Evolutionary conservation across 1,140 invertebrate species (phyloP).

Genomic region (Heliothis virescens): DNA sequence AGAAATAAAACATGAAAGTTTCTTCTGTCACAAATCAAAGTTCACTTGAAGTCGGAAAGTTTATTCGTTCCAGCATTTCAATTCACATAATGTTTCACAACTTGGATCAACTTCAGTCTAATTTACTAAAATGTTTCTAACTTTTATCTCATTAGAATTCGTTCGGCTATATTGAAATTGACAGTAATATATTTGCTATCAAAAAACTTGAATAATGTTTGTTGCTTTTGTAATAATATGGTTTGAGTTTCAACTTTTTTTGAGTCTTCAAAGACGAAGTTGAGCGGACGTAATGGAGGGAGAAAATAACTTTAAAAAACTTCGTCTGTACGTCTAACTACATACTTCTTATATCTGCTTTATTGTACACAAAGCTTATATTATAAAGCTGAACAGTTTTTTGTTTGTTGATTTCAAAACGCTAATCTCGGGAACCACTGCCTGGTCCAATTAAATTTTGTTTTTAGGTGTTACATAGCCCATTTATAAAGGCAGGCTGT

Average conservation of each 20-base stretch:
- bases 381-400: no score
- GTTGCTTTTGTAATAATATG: conserved; percentile 1
- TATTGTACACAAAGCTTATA: no score
- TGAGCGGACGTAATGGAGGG: no score
- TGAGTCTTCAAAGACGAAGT: not conserved
- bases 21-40: conserved; percentile 14
- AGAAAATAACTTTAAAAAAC: no score
- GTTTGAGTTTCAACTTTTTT: not conserved
- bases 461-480: no score
- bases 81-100: conserved; percentile 9
- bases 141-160: conserved; percentile 31
- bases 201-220: conserved; percentile 7
- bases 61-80: conserved; percentile 11
- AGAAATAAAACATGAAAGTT: not conserved
- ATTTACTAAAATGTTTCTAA: conserved; percentile 10
- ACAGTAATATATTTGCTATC: conserved; percentile 28
- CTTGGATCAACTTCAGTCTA: conserved; percentile 8
- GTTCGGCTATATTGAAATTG: conserved; percentile 18
- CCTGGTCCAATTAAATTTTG: no score
- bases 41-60: not conserved
- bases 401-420: no score
- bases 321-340: no score
- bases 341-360: no score
- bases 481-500: no score
- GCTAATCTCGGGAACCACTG: no score